Base-by-base conservation (phyloP, 2,113 vertebrate genomes). In the Mellivora capensis region DNA sequence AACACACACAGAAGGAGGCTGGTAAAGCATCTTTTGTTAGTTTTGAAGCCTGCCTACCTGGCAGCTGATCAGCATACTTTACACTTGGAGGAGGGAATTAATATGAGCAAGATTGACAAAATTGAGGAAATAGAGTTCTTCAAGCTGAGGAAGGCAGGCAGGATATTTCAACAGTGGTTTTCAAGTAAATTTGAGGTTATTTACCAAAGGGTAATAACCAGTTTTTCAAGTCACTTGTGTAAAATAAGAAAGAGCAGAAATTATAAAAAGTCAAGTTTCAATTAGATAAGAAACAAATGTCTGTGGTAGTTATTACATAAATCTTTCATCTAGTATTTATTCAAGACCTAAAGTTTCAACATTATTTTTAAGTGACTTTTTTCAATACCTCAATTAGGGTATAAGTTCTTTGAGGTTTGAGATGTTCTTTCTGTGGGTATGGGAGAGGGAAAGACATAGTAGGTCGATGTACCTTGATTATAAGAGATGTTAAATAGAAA, bases 221-320 rank as follows among this genome's bases (percentile, higher is more conserved):
- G 44, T 42, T 88, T 54, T 44, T n/a, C 49, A 91, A 49, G 6
- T 61, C 42, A 47, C 8, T 49, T 71, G n/a, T 20, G 20, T 62
- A 61, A 21, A 94, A 62, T 69, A 79, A 82, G 27, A 91, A 84
- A 59, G 21, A 64, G 20, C 5, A 72, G 7, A 90, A 91, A 80
- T 80, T 10, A 74, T 84, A 64, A 97, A 74, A 92, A 62, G 20
- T 37, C 72, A 7, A 86, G 87, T 84, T 91, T 84, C 34, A 67
- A 18, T 77, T 74, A 67, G 23, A 34, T 83, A 90, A 96, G 67
- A 39, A 84, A 62, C 5, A 62, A 79, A 67, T 85, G 29, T 77
- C 27, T 86, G 1, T 13, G 34, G 67, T 76, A 62, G 8, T 81
- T 69, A 31, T 84, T 34, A 29, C 2, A 12, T 47, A 1, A 47